Conservation (phyloP, 2,888 invertebrate genomes). For the Stenodema calcarata region DNA sequence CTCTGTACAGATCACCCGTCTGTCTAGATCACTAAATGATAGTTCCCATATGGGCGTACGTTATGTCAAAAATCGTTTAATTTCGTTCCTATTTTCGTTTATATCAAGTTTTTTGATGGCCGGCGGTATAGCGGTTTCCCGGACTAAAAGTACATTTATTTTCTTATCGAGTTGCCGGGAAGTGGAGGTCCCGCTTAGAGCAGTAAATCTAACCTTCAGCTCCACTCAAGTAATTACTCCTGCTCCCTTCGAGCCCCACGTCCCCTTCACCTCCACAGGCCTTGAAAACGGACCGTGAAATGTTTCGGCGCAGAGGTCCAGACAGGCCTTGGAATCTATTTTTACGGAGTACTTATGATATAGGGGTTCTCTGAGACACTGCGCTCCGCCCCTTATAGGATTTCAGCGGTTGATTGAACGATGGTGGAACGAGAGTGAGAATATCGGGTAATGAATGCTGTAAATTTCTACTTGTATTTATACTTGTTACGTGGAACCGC, state of each 20-base stretch:
- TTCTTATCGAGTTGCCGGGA: not conserved
- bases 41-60: too few relatives aligned
- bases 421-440: too few relatives aligned
- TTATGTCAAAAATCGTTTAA: too few relatives aligned
- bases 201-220: constrained; percentile 44
- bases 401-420: too few relatives aligned
- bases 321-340: not conserved
- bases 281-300: constrained; percentile 2
- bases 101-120: not conserved
- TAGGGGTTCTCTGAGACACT: not conserved
- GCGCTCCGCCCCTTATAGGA: too few relatives aligned
- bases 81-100: too few relatives aligned
- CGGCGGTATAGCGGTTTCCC: not conserved
- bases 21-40: too few relatives aligned
- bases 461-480: too few relatives aligned
- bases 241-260: not conserved
- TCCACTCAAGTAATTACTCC: constrained; percentile 45
- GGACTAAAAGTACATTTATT: not conserved
- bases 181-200: not conserved
- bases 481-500: too few relatives aligned
- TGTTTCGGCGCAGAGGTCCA: not conserved
- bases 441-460: too few relatives aligned
- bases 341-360: not conserved
- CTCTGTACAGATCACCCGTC: too few relatives aligned
- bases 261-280: not conserved